Evolutionary conservation across 2,797 vertebrate genomes (phyloP).

Genomic region (Galagoides demidoff): DNA sequence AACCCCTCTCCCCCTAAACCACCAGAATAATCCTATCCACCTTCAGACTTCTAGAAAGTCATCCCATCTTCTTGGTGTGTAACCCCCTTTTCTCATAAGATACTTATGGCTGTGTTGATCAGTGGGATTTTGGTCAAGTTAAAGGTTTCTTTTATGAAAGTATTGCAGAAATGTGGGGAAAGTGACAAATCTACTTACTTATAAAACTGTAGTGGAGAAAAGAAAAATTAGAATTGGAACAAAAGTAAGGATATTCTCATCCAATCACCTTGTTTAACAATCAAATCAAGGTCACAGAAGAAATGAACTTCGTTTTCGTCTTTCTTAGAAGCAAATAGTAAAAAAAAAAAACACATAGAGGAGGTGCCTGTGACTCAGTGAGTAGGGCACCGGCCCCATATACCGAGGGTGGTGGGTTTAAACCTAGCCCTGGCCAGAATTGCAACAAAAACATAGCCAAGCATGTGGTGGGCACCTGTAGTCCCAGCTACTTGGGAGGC

Average conservation of each 20-base stretch:
- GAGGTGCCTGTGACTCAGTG: no score
- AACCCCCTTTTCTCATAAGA: not conserved
- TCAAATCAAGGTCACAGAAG: not conserved
- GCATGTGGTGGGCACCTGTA: no score
- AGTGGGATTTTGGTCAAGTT: not conserved
- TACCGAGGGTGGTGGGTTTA: no score
- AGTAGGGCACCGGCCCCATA: no score
- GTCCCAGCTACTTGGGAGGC: no score
- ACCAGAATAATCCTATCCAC: accelerated
- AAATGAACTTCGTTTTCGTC: not conserved
- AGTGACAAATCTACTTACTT: not conserved
- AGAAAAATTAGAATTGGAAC: not conserved
- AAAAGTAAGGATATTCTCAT: not conserved
- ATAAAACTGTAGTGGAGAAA: not conserved
- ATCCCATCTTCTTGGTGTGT: not conserved
- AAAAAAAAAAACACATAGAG: no score
- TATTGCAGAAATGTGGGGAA: not conserved
- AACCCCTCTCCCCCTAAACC: not conserved
- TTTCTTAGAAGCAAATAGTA: not conserved
- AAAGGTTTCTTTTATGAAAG: not conserved
- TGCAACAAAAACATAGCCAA: no score
- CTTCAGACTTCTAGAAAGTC: not conserved
- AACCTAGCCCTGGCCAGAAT: no score
- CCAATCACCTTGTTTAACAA: not conserved
- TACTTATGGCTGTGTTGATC: not conserved